A percentile compares a stretch with the other conserved stretches of the same genome.
phyloP scores from a whole-genome alignment of 30 jellyfish, hydroid and myxozoan species.

The Euphysa ruthae region DNA sequence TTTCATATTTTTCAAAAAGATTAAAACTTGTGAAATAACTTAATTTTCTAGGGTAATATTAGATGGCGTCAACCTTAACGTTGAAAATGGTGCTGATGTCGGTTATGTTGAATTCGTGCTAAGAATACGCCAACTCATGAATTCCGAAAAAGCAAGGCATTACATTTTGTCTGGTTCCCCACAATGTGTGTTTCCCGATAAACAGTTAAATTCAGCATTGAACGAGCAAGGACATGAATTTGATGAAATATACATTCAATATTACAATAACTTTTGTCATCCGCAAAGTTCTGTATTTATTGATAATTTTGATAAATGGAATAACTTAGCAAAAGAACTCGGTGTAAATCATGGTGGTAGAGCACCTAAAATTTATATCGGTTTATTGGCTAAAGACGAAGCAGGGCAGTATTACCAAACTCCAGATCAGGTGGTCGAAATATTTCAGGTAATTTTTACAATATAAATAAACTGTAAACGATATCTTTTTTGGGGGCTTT shows the following conservation, averaged over 20 bases:
- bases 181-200: constrained; percentile 3
- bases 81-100: neutral
- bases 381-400: constrained; percentile 67
- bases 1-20: too few species aligned
- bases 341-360: constrained; percentile 12
- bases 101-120: constrained; percentile 10
- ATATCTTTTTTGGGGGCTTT: too few species aligned
- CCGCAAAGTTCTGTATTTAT: constrained; percentile 63
- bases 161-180: constrained; percentile 12
- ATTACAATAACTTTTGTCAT: constrained; percentile 80
- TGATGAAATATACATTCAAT: constrained; percentile 80
- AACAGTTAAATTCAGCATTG: neutral
- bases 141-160: neutral
- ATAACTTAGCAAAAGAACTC: constrained; percentile 32
- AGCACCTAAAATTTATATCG: constrained; percentile 68
- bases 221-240: constrained; percentile 44
- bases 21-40: too few species aligned
- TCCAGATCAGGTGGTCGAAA: constrained; percentile 40
- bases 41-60: constrained; percentile 33
- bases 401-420: constrained; percentile 55
- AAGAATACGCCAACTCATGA: constrained; percentile 8
- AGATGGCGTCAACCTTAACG: constrained; percentile 25
- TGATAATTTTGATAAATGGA: constrained; percentile 63
- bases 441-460: constrained; percentile 49
- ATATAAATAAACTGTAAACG: too few species aligned